Conservation (phyloP, 2,888 invertebrate genomes). For the Mactromeris polynyma region DNA sequence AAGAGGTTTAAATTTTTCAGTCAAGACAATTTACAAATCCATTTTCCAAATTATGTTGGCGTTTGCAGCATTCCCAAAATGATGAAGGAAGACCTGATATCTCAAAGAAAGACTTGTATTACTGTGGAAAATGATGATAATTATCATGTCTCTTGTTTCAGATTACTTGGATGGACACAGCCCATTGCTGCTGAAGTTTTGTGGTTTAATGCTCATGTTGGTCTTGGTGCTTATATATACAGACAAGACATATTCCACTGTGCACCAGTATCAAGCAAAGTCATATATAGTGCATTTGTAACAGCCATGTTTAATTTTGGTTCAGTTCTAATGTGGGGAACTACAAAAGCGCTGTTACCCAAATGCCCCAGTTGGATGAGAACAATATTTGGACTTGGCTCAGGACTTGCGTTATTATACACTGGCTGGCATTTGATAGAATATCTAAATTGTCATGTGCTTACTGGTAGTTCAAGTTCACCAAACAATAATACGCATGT, state of each 20-base stretch:
- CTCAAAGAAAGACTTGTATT: too few species aligned
- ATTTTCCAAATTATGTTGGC: too few species aligned
- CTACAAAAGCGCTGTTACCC: conserved; percentile 93
- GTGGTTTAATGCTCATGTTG: conserved; percentile 93
- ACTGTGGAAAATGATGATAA: not conserved
- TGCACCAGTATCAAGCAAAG: conserved; percentile 91
- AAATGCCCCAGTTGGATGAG: conserved; percentile 90
- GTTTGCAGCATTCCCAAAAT: too few species aligned
- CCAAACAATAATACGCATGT: not conserved
- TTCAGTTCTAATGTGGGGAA: conserved; percentile 95
- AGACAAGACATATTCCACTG: conserved; percentile 92
- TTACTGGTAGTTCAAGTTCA: not conserved
- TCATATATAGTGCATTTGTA: conserved; percentile 88
- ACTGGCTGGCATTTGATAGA: conserved; percentile 76
- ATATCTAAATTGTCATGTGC: conserved; percentile 28
- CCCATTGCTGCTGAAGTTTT: conserved; percentile 90
- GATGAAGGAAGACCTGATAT: too few species aligned
- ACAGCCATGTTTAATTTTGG: conserved; percentile 94
- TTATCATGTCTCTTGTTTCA: conserved; percentile 75
- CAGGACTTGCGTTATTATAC: conserved; percentile 75
- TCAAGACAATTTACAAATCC: too few species aligned
- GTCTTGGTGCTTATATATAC: conserved; percentile 94
- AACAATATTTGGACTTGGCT: conserved; percentile 90
- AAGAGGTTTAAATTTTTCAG: too few species aligned
- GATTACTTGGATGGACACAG: conserved; percentile 85